Evolutionary conservation across 1,140 invertebrate species (phyloP).

Genomic region (Lethrus apterus): DNA sequence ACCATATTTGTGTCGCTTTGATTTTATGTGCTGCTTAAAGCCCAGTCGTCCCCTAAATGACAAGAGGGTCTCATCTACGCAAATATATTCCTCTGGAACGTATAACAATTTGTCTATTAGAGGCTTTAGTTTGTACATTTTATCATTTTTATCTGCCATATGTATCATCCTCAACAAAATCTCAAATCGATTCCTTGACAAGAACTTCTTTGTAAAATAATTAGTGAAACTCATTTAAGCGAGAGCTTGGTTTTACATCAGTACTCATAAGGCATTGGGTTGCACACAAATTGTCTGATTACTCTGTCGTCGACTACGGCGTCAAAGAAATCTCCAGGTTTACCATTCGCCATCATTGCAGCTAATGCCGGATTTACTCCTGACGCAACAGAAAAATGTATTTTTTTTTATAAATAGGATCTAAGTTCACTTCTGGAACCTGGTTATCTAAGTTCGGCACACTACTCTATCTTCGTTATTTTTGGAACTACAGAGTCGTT

Average conservation of each 20-base stretch:
- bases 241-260: not conserved
- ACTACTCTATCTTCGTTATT: too few species aligned
- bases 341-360: conserved; percentile 24
- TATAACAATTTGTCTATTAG: too few species aligned
- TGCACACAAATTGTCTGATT: conserved; percentile 7
- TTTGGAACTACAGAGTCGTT: too few species aligned
- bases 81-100: conserved; percentile 29
- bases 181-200: too few species aligned
- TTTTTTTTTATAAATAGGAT: not conserved
- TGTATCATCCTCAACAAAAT: too few species aligned
- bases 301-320: conserved; percentile 13
- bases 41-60: conserved; percentile 30
- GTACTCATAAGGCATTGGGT: conserved; percentile 1
- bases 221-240: too few species aligned
- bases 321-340: conserved; percentile 28
- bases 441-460: too few species aligned
- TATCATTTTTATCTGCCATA: too few species aligned
- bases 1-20: conserved; percentile 24
- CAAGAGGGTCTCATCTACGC: conserved; percentile 37
- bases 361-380: not conserved
- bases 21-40: conserved; percentile 29
- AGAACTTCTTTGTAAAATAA: too few species aligned
- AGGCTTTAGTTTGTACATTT: too few species aligned
- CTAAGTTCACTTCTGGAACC: too few species aligned
- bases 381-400: not conserved